phyloP scores from a whole-genome alignment of 2,797 vertebrate species.

The Poeciliopsis turneri region DNA sequence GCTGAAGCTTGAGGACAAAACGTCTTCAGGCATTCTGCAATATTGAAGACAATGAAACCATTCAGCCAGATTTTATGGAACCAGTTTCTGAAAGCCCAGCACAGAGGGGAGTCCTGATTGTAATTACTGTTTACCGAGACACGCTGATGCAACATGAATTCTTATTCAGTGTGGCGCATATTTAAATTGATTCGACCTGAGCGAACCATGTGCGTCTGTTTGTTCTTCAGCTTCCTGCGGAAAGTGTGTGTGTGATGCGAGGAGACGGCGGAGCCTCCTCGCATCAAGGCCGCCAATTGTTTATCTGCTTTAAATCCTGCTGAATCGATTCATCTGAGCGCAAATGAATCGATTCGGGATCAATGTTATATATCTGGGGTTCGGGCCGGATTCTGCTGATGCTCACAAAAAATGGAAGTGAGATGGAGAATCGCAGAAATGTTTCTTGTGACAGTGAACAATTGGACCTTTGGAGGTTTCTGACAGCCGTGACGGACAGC shows the following conservation, averaged over 20 bases:
- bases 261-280: conserved; percentile 9
- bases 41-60: conserved; percentile 32
- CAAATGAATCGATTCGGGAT: conserved; percentile 26
- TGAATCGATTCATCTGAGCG: too few relatives aligned
- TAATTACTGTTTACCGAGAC: conserved; percentile 77
- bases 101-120: conserved; percentile 57
- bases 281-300: conserved; percentile 28
- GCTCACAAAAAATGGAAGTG: conserved; percentile 19
- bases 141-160: conserved; percentile 64
- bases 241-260: conserved; percentile 4
- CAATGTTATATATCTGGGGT: conserved; percentile 20
- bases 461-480: conserved; percentile 26
- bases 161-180: conserved; percentile 40
- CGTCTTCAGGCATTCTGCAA: conserved; percentile 37
- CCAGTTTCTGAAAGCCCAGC: conserved; percentile 18
- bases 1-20: conserved; percentile 30
- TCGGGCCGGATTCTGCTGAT: conserved; percentile 34
- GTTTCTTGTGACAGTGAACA: conserved; percentile 25
- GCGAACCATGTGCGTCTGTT: conserved; percentile 71
- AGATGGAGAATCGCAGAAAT: conserved; percentile 11
- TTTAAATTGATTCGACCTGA: conserved; percentile 79
- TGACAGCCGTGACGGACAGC: conserved; percentile 59
- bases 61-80: conserved; percentile 40
- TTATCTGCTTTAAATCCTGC: conserved; percentile 17
- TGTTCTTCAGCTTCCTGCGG: conserved; percentile 58